phyloP scores from a whole-genome alignment of 1,140 invertebrate species.

The Zaprionus inermis region DNA sequence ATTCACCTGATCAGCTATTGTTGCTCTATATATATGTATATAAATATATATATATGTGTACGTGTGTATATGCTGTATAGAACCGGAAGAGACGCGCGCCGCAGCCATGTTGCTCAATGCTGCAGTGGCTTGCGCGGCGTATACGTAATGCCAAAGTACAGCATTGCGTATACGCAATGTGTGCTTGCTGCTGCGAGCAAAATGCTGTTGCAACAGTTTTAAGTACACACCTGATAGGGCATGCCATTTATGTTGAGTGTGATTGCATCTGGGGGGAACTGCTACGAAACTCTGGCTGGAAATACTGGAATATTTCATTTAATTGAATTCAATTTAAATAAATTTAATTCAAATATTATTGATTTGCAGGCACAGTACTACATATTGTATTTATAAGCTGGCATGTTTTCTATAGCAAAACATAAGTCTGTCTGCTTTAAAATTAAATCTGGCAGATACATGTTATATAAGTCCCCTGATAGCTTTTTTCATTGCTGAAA shows the following conservation, averaged over 20 bases:
- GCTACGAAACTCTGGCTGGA: too few species aligned
- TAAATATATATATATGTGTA: slow-evolving; percentile 17
- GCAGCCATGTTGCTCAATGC: slow-evolving; percentile 44
- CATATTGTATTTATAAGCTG: too few species aligned
- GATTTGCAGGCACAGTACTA: too few species aligned
- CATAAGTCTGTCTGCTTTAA: too few species aligned
- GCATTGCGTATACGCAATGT: slow-evolving; percentile 57
- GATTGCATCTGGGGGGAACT: too few species aligned
- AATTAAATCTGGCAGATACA: too few species aligned
- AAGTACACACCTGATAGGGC: neutral
- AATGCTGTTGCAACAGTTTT: neutral
- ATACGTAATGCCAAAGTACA: slow-evolving; percentile 51
- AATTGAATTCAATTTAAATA: too few species aligned
- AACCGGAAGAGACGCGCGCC: slow-evolving; percentile 53
- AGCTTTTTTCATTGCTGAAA: neutral
- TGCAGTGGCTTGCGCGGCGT: slow-evolving; percentile 40
- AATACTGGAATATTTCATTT: too few species aligned
- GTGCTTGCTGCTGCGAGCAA: slow-evolving; percentile 4
- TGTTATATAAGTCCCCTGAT: too few species aligned
- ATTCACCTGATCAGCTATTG: slow-evolving; percentile 5
- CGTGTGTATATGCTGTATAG: slow-evolving; percentile 18
- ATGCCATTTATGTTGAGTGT: neutral
- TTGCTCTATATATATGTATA: slow-evolving; percentile 16
- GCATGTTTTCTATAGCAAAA: too few species aligned
- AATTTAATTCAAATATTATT: too few species aligned